Base-by-base conservation (phyloP, 35 echinoderm and acorn worm species). In the Apostichopus japonicus region DNA sequence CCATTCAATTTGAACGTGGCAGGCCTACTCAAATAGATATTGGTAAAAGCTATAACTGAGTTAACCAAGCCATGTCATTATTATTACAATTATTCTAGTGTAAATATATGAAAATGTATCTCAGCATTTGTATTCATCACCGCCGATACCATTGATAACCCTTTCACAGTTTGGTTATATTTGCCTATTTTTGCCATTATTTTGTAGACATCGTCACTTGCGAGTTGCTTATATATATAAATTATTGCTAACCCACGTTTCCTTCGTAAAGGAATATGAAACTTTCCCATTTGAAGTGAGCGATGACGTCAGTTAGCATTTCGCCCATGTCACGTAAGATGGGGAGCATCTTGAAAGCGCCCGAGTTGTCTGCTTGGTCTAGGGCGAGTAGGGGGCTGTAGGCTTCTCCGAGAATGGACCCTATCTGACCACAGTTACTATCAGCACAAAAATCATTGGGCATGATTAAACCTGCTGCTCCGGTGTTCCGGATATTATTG, bases 181-280 rank as follows among this genome's bases (percentile, higher is more conserved):
- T 44, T 44, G 33, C 33, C 33, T 44, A 1, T 33, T 44, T 44
- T 44, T 44, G 33, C 33, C 33, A 44, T 44, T 44, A 44, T 44
- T 44, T 3, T 44, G 33, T 44, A 44, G 33, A 44, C 33, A 1
- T 44, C 33, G 33, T 44, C 33, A 44, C 4, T 44, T 44, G 33
- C 33, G 33, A 44, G 33, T 44, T 44, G 33, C 33, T 44, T 44
- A 44, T 44, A 44, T 44, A 44, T 1, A 3, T 44, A 44, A 44
- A 44, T 44, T 44, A 44, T 61, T 61, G 63, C 95, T 90, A 54
- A 96, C 95, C 88, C 67, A 72, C 17, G 79, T 96, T 89, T 27
- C 79, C 78, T 65, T 96, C 95, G 24, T 96, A 94, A 4, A 96
- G 16, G 72, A 94, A 92, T 65, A 96, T 94, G 83, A 96, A 94